A percentile compares a stretch with the other conserved stretches of the same genome.
Evolutionary conservation across 2,113 vertebrate species (phyloP).

Genomic region (Dicerorhinus sumatrensis): DNA sequence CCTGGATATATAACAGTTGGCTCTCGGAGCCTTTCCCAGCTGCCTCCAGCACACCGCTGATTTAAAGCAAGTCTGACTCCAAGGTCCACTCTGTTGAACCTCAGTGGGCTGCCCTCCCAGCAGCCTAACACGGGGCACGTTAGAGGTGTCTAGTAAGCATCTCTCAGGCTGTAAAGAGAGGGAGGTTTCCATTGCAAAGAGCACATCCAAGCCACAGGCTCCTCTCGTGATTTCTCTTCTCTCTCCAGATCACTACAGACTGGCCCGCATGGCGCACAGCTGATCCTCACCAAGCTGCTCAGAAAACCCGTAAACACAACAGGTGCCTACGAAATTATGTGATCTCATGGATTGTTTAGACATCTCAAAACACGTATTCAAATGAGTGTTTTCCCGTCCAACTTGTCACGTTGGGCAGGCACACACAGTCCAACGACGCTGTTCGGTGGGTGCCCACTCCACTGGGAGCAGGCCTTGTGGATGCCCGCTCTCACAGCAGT

Average conservation of each 20-base stretch:
- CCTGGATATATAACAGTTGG: background rate
- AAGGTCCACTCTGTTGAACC: background rate
- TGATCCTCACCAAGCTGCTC: background rate
- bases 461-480: background rate
- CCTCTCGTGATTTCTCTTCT: background rate
- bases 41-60: background rate
- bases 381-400: background rate
- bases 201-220: background rate
- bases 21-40: background rate
- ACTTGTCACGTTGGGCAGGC: background rate
- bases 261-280: background rate
- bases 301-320: background rate
- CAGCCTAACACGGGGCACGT: background rate
- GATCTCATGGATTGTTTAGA: background rate
- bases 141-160: background rate
- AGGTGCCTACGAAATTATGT: background rate
- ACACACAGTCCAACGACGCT: background rate
- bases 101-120: background rate
- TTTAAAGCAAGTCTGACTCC: background rate
- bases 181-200: background rate
- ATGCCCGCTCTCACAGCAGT: background rate
- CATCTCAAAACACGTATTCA: background rate
- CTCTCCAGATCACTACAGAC: background rate
- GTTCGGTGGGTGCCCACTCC: background rate
- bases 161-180: background rate